Conservation (phyloP, 2,113 vertebrate species). For the Pelusios castaneus region DNA sequence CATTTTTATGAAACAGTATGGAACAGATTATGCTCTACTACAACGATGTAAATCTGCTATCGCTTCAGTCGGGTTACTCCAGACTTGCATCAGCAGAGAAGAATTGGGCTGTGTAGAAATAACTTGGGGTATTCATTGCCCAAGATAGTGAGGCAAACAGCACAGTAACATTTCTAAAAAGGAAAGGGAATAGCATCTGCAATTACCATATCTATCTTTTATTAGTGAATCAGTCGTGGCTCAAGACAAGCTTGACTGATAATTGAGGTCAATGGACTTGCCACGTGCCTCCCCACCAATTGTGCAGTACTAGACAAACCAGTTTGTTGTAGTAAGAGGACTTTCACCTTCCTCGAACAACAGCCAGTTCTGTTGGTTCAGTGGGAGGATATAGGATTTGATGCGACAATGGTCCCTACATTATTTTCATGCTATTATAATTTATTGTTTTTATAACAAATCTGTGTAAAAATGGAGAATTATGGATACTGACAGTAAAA, state of each 20-base stretch:
- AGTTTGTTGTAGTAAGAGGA: neutral
- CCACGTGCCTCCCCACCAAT: neutral
- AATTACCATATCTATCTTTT: neutral
- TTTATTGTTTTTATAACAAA: neutral
- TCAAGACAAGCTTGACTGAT: neutral
- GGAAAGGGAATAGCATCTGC: neutral
- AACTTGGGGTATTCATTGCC: neutral
- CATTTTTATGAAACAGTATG: neutral
- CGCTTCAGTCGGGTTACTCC: neutral
- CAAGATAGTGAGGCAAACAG: neutral
- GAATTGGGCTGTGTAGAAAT: neutral
- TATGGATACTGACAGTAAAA: neutral
- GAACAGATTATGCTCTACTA: neutral
- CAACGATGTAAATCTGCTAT: rapidly evolving
- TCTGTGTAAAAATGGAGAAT: neutral
- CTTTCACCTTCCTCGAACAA: neutral
- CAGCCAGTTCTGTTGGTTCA: too few species aligned
- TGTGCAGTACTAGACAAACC: neutral
- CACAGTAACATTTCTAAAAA: neutral
- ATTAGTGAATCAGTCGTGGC: neutral
- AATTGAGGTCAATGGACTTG: neutral
- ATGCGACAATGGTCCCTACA: neutral
- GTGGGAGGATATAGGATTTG: neutral
- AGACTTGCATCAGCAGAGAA: neutral
- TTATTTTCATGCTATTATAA: neutral